Conservation (phyloP, 2,888 invertebrate genomes). For the Amphipoea lucens region DNA sequence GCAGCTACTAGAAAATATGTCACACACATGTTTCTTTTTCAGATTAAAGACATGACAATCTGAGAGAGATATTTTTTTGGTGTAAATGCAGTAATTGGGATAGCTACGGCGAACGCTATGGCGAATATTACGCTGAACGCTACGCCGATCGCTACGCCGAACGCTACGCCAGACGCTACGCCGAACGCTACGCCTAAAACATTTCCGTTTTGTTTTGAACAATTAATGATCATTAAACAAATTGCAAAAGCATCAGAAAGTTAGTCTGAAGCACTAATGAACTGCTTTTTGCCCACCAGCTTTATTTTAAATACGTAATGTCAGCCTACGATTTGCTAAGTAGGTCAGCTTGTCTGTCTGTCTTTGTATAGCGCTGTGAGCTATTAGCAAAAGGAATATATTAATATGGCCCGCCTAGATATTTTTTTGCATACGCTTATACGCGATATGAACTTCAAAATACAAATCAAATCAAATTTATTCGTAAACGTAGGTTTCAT, state of each 20-base stretch:
- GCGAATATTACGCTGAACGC: background rate
- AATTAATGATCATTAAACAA: background rate
- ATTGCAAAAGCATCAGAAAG: constrained; percentile 12
- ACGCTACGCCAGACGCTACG: background rate
- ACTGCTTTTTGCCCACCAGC: constrained; percentile 2
- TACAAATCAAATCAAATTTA: background rate
- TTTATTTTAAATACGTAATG: constrained; percentile 25
- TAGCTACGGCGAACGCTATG: background rate
- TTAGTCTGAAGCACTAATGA: constrained; percentile 3
- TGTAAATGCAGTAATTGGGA: background rate
- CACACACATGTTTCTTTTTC: background rate
- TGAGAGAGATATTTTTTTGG: background rate
- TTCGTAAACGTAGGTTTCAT: too few relatives aligned
- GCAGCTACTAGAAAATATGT: background rate
- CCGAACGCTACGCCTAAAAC: too few relatives aligned
- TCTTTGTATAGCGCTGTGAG: constrained; percentile 17
- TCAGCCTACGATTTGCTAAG: constrained; percentile 18
- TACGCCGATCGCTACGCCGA: background rate
- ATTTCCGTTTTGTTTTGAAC: background rate
- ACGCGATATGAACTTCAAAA: background rate
- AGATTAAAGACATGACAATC: background rate
- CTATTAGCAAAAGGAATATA: constrained; percentile 42
- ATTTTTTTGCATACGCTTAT: constrained; percentile 1
- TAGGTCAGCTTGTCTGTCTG: constrained; percentile 34
- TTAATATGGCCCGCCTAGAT: background rate